A percentile compares a stretch with the other conserved stretches of the same genome.
Evolutionary conservation across 2,888 invertebrate species (phyloP).

Genomic region (Cryptus viduatorius): DNA sequence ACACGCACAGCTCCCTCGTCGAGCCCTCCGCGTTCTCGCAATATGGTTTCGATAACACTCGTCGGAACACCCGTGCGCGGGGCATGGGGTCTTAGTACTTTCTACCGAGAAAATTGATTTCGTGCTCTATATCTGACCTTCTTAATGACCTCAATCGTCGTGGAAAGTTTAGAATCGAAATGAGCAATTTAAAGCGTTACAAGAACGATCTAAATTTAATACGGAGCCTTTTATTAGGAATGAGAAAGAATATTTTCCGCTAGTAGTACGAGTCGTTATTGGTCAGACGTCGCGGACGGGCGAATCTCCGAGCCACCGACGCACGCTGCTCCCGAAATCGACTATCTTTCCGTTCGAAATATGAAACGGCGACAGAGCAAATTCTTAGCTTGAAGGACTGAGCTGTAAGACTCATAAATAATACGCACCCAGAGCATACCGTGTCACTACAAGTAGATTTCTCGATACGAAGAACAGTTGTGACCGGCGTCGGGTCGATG

Average conservation of each 20-base stretch:
- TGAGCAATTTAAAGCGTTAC: conserved; percentile 14
- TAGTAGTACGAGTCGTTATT: conserved; percentile 33
- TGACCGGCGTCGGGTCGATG: conserved; percentile 56
- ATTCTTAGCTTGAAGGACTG: conserved; percentile 8
- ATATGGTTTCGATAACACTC: neutral
- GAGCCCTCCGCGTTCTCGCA: neutral
- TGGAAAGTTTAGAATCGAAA: conserved; percentile 20
- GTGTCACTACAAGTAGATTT: conserved; percentile 34
- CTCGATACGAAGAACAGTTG: conserved; percentile 48
- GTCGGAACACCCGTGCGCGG: neutral
- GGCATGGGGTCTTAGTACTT: conserved; percentile 10
- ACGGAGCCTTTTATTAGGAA: neutral
- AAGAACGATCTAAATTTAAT: neutral
- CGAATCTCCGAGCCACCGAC: neutral
- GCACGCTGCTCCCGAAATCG: too few species aligned
- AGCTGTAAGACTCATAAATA: conserved; percentile 37
- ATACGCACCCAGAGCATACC: conserved; percentile 29
- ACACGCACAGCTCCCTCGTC: conserved; percentile 1
- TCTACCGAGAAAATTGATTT: conserved; percentile 47
- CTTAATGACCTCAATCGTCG: conserved; percentile 46
- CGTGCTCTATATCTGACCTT: conserved; percentile 33
- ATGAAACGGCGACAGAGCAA: neutral
- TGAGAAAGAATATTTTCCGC: neutral
- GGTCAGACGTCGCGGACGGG: conserved; percentile 9
- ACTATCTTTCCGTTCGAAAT: neutral